Conservation (phyloP, 2,797 vertebrate genomes). For the Orestias chungarensis region DNA sequence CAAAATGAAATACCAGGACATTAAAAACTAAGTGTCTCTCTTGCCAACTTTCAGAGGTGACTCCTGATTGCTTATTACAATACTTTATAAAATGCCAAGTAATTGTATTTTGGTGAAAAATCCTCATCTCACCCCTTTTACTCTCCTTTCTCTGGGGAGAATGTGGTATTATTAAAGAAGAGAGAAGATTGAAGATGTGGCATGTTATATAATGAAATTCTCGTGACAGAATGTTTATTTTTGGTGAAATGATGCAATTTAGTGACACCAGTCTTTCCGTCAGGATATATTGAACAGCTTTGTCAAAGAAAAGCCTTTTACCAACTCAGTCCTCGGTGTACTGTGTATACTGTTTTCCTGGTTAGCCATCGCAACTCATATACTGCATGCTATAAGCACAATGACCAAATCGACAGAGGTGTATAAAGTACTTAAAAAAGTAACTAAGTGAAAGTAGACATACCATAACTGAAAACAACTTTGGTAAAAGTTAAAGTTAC, state of each 20-base stretch:
- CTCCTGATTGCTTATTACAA: conserved; percentile 69
- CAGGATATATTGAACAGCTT: conserved; percentile 70
- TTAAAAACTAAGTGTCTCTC: conserved; percentile 53
- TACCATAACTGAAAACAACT: too few species aligned
- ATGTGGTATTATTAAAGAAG: conserved; percentile 52
- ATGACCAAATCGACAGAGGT: too few species aligned
- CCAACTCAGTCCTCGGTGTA: conserved; percentile 18
- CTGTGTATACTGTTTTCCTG: conserved; percentile 27
- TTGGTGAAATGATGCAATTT: conserved; percentile 37
- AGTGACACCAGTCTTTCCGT: conserved; percentile 54
- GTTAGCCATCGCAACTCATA: too few species aligned
- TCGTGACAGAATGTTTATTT: conserved; percentile 44
- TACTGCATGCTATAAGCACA: too few species aligned
- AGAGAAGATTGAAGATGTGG: conserved; percentile 43
- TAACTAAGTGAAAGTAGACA: too few species aligned
- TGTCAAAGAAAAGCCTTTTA: conserved; percentile 37
- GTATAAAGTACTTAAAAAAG: too few species aligned
- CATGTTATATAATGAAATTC: conserved; percentile 63
- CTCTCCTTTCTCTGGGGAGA: conserved; percentile 47
- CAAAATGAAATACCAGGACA: conserved; percentile 59
- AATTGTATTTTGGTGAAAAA: conserved; percentile 77
- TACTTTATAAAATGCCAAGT: conserved; percentile 74
- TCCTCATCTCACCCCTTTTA: conserved; percentile 67
- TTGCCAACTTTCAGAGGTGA: conserved; percentile 63
- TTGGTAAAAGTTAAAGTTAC: too few species aligned